Base-by-base conservation (phyloP, 2,797 vertebrate genomes). In the Falco cherrug region DNA sequence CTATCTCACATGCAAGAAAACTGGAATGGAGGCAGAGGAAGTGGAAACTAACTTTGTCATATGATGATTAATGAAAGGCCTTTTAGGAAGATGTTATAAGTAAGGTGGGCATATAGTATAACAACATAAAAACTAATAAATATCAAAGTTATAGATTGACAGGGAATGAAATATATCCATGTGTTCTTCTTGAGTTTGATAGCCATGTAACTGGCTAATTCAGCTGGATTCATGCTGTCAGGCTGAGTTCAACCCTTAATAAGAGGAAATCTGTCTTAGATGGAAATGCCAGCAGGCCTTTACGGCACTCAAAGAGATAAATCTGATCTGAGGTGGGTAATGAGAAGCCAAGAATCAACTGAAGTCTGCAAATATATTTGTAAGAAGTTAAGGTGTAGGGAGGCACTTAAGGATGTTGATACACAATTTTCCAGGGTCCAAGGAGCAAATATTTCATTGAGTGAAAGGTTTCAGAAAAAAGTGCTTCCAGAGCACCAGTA, bases 131-230 rank as follows among this genome's bases (percentile, higher is more conserved):
- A 37, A 12, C 9, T 20, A 50, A n/a, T 7, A 71, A 67, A 63
- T 2, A 1, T 45, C 64, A 71, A 9, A 33, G 6, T 5, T 54
- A 12, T 54, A 35, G 7, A 35, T 33, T 65, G 31, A 18, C 29
- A 63, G 8, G 3, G 10, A 26, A 83, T 51, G 22, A 76, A 86
- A 68, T 5, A 16, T 5, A 35, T 0, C 1, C 4, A 7, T 15
- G 4, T 17, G 2, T 6, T 57, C 13, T 69, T 9, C 11, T 54
- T 41, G 51, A 67, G 37, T 13, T 2, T 61, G 51, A 20, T 22
- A 84, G 41, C 15, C 13, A 17, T 1, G 0, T 43, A 15, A n/a
- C 16, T 24, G 92, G 56, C 6, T 0, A 1, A 35, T 67, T 78
- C 45, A 71, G 4, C 7, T 50, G 28, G 9, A 67, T 85, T 57